Percentiles rank a stretch among this genome's conserved stretches.
phyloP scores from a whole-genome alignment of 92 coral and sea anemone genomes.

The Blastomussa wellsi region DNA sequence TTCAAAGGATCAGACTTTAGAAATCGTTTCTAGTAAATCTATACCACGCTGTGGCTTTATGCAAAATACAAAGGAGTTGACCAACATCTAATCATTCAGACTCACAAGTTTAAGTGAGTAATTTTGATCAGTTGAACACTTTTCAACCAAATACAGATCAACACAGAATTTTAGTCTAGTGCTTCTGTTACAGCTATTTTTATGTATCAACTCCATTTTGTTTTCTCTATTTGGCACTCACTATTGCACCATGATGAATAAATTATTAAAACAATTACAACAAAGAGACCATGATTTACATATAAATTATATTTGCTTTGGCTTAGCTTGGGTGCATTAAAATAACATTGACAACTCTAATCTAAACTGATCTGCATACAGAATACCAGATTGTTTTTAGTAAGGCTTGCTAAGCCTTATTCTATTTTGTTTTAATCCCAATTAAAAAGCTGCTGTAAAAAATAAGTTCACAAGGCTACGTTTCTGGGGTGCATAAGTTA shows the following conservation, averaged over 20 bases:
- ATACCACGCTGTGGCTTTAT: background rate
- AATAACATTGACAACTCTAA: background rate
- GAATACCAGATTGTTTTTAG: background rate
- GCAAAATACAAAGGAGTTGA: background rate
- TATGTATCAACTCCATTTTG: background rate
- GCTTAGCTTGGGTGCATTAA: background rate
- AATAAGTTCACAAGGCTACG: background rate
- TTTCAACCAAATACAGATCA: background rate
- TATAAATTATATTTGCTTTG: background rate
- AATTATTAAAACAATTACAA: background rate
- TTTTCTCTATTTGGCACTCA: no score
- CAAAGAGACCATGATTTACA: background rate
- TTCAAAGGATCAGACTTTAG: background rate
- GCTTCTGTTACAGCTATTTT: background rate
- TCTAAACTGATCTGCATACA: background rate
- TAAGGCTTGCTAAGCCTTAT: background rate
- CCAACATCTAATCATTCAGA: background rate
- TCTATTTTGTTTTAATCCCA: background rate
- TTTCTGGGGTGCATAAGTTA: background rate
- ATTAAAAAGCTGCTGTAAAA: background rate
- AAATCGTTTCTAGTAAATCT: background rate
- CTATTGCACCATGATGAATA: background rate
- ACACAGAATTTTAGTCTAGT: background rate
- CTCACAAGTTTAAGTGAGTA: background rate
- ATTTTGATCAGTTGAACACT: background rate